phyloP scores from a whole-genome alignment of 2,797 vertebrate genomes.

The Austrolebias charrua region DNA sequence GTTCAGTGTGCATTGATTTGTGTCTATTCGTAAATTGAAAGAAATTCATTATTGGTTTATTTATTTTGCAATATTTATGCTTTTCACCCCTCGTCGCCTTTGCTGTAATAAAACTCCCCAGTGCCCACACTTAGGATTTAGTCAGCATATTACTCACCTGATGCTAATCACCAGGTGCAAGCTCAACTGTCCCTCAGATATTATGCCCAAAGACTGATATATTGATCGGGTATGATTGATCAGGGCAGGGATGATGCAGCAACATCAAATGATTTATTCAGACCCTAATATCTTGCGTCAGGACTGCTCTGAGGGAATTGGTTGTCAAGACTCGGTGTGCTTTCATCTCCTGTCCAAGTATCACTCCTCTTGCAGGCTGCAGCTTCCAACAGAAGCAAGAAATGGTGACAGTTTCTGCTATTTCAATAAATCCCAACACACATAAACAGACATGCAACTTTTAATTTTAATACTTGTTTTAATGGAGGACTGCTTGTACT shows the following conservation, averaged over 20 bases:
- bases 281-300: constrained; percentile 72
- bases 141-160: constrained; percentile 69
- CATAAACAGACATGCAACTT: neutral
- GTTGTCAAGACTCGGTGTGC: constrained; percentile 39
- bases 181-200: constrained; percentile 63
- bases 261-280: constrained; percentile 81
- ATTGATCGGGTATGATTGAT: constrained; percentile 80
- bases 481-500: constrained; percentile 22
- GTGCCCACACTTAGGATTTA: constrained; percentile 28
- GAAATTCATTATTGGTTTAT: constrained; percentile 53
- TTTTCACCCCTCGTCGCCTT: constrained; percentile 45
- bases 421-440: constrained; percentile 32
- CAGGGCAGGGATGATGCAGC: constrained; percentile 77
- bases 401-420: constrained; percentile 30
- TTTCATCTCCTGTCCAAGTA: constrained; percentile 66
- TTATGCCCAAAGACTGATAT: constrained; percentile 75
- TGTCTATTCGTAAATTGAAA: constrained; percentile 40
- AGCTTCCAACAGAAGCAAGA: constrained; percentile 37
- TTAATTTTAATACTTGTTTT: constrained; percentile 30
- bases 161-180: constrained; percentile 75
- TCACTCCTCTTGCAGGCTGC: constrained; percentile 51
- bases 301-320: constrained; percentile 47
- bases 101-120: constrained; percentile 33
- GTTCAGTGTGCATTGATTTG: constrained; percentile 45
- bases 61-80: constrained; percentile 59